Base-by-base conservation (phyloP, 2,113 vertebrate species). In the Rallus limicola region DNA sequence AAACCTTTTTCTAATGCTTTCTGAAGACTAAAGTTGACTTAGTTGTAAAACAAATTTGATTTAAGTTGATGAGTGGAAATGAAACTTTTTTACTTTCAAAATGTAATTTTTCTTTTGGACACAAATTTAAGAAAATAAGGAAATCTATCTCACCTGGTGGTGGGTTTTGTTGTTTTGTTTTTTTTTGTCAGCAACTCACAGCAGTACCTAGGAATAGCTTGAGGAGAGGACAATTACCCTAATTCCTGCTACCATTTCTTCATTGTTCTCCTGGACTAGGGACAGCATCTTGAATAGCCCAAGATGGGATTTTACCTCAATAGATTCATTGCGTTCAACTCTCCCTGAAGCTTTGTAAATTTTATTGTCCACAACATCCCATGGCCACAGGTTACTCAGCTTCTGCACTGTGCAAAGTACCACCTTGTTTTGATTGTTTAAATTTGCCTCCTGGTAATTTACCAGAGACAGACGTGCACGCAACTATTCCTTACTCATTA, bases 61-160 rank as follows among this genome's bases (percentile, higher is more conserved):
- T 90, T 82, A 77, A 93, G 70, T 90, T 93, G 85, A 79, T 36
- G 88, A 95, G 56, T 65, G 31, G 31, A 92, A 92, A 84, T 60
- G 20, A 93, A 93, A 58, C 18, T 20, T 93, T 92, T 82, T 50
- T 38, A 80, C 55, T 92, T 88, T 85, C 44, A 82, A 86, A 95
- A 93, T 62, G 16, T 33, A 77, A 5, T 82, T 93, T 90, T 82
- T 82, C 63, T 88, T 77, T 90, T 77, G 40, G n/a, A 88, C n/a
- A 62, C 5, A 77, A 23, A 31, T 82, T 58, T 52, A 87, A 87
- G 46, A 93, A 92, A 92, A 91, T 78, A 92, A 89, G 69, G 52
- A 92, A 93, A 94, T 85, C 28, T 44, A 69, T 72, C 55, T 95
- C 92, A 93, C 80, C 59, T 88, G 76, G 20, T 65, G 25, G 52